Conservation (phyloP, 2,888 invertebrate genomes). For the Temnothorax rugatulus region DNA sequence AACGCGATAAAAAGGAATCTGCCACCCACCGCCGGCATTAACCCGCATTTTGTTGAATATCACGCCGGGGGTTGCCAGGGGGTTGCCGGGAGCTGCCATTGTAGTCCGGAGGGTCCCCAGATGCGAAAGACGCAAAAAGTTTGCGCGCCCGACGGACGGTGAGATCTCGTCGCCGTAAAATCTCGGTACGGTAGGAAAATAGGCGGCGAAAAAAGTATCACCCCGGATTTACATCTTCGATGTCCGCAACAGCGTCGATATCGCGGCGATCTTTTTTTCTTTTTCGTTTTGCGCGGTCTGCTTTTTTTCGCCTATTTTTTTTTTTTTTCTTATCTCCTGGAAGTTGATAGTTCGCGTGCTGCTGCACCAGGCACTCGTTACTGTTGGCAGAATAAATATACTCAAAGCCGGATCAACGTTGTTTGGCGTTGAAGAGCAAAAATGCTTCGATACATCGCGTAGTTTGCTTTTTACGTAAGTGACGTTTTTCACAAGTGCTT, state of each 20-base stretch:
- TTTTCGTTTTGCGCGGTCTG: not conserved
- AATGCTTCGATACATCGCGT: not conserved
- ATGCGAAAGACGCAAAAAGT: conserved; percentile 38
- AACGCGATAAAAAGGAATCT: conserved; percentile 64
- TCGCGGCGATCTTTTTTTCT: not conserved
- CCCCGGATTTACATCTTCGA: conserved; percentile 28
- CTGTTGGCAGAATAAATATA: conserved; percentile 29
- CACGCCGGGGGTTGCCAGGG: not conserved
- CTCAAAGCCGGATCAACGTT: conserved; percentile 18
- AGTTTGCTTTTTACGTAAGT: not conserved
- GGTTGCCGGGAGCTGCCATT: conserved; percentile 27
- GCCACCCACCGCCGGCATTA: conserved; percentile 57
- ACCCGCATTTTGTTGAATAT: conserved; percentile 49
- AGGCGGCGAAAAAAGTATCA: conserved; percentile 7
- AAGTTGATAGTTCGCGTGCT: conserved; percentile 10
- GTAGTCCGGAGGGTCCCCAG: conserved; percentile 16
- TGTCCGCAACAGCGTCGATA: not conserved
- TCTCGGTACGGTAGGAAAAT: conserved; percentile 22
- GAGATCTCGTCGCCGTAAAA: conserved; percentile 14
- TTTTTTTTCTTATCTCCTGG: not conserved
- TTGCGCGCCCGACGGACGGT: not conserved
- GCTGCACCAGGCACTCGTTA: conserved; percentile 19
- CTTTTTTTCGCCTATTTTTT: not conserved
- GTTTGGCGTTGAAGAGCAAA: conserved; percentile 34
- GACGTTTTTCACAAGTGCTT: conserved; percentile 12